Percentiles rank a stretch among this genome's conserved stretches.
Conservation (phyloP, 2,888 invertebrate genomes). For the Emmelina monodactyla region DNA sequence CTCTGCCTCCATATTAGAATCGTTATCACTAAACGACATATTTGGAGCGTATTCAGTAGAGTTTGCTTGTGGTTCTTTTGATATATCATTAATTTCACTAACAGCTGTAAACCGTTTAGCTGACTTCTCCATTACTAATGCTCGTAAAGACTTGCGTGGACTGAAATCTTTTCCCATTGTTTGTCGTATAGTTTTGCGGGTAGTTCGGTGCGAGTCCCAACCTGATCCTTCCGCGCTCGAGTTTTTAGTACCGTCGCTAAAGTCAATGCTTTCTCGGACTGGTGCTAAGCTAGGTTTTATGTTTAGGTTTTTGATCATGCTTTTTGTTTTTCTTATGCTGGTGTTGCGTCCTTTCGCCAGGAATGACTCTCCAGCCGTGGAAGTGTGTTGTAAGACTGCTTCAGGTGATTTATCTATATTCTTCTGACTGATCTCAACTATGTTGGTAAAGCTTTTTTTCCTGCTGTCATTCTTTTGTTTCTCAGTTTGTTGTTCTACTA, state of each 20-base stretch:
- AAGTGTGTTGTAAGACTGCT: constrained; percentile 25
- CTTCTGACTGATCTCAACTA: constrained; percentile 9
- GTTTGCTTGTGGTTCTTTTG: constrained; percentile 30
- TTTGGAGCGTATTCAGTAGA: constrained; percentile 24
- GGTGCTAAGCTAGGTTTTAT: constrained; percentile 28
- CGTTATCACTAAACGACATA: too few relatives aligned
- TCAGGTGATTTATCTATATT: constrained; percentile 29
- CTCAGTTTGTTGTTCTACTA: constrained; percentile 8
- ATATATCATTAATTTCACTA: constrained; percentile 21
- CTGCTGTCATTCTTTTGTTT: constrained; percentile 4
- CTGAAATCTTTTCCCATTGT: constrained; percentile 50
- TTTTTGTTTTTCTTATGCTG: constrained; percentile 31
- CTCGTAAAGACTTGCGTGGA: constrained; percentile 41
- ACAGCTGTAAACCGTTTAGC: constrained; percentile 33
- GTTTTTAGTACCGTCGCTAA: constrained; percentile 30
- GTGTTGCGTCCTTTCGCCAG: constrained; percentile 26
- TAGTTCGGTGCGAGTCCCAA: constrained; percentile 54
- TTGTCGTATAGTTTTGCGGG: constrained; percentile 43
- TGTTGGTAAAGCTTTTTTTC: constrained; percentile 1
- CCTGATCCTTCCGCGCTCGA: constrained; percentile 46
- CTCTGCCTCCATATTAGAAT: constrained; percentile 16
- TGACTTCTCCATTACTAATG: constrained; percentile 50
- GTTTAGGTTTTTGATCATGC: constrained; percentile 24
- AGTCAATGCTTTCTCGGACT: constrained; percentile 26
- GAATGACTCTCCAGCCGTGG: constrained; percentile 26